Base-by-base conservation (phyloP, 2,888 invertebrate genomes). In the Trissolcus brochymenae region DNA sequence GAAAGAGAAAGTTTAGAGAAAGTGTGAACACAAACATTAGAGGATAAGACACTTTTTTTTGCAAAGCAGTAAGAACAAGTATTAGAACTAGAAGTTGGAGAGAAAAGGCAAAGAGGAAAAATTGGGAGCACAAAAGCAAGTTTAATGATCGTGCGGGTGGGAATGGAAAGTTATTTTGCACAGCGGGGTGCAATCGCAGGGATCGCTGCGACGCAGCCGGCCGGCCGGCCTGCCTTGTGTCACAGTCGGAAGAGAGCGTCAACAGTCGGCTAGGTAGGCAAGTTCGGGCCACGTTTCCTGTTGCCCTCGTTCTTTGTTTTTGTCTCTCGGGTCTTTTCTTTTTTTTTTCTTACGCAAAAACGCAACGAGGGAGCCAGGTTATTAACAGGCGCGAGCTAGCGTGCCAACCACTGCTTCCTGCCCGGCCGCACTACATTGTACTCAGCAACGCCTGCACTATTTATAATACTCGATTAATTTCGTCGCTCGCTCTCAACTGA, bases 361-460 rank as follows among this genome's bases (percentile, higher is more conserved):
- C 66, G 56, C 56, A 54, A 62, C 67, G 67, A 62, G 72, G 61
- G 74, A 55, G 55, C 41, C 29, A 67, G 67, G 57, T 68, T 74
- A 74, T 74, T 74, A 73, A 73, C 73, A 64, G 73, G 66, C 73
- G 73, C 73, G 73, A 73, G 73, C 64, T 73, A 60, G 73, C 73
- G 73, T 73, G 73, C 73, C 73, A 73, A 60, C 60, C 73, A 55
- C 60, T 29, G 60, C 46, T 73, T 73, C 73, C 73, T 65, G 73
- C 59, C 59, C 55, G 49, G 25, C 64, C 41, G 41, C 53, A 14
- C 50, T 40, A 64, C 73, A 73, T 51, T 66, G 55, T 73, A 60
- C 43, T 55, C 72, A 43, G 21, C 16, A 7, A 53, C 60, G 59
- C 40, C 17, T 46, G 54, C 60, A 55, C 65, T 55, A 55, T 65